Conservation (phyloP, 2,797 vertebrate genomes). For the Esox lucius region DNA sequence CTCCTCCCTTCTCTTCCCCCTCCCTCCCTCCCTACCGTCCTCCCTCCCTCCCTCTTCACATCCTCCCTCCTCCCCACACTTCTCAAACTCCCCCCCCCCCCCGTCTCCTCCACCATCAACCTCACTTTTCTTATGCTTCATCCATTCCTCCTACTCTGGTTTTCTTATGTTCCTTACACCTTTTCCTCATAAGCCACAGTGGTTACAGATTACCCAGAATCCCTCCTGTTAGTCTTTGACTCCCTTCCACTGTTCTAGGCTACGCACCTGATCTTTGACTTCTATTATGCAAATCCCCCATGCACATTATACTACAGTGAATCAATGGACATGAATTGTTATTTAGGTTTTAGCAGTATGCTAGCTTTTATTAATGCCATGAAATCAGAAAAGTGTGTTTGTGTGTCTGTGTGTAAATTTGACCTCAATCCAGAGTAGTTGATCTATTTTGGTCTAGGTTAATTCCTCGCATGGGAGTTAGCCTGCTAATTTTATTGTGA, state of each 20-base stretch:
- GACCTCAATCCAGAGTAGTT: constrained; percentile 57
- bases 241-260: background rate
- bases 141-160: too few species aligned
- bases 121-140: background rate
- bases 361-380: background rate
- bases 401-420: constrained; percentile 40
- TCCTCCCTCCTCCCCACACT: background rate
- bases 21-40: background rate
- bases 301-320: background rate
- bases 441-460: constrained; percentile 65
- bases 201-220: background rate
- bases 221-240: background rate
- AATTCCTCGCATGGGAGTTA: constrained; percentile 61
- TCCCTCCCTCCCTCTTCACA: too few species aligned
- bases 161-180: too few species aligned
- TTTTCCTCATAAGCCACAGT: too few species aligned
- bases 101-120: background rate
- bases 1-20: background rate
- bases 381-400: background rate
- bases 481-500: constrained; percentile 53
- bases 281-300: background rate
- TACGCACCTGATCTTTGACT: background rate
- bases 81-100: background rate
- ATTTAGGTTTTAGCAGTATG: background rate
- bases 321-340: background rate